phyloP scores from a whole-genome alignment of 2,797 vertebrate genomes.

The Scolopax rusticola region DNA sequence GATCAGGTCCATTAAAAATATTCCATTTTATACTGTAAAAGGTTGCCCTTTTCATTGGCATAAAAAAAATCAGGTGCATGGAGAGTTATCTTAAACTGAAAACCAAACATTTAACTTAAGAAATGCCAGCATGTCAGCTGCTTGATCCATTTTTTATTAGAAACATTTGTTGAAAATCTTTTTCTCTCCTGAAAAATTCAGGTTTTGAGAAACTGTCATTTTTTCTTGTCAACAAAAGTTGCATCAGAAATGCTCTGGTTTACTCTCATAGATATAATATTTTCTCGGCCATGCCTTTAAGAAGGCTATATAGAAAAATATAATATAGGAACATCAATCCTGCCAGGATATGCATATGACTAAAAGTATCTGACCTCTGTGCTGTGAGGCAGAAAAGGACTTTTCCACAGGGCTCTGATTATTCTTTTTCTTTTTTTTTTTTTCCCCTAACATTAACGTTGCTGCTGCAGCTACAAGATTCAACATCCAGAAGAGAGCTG shows the following conservation, averaged over 20 bases:
- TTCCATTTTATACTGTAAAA: neutral
- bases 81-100: neutral
- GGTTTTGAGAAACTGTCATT: neutral
- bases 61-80: neutral
- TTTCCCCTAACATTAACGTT: neutral
- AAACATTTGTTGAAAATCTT: neutral
- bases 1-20: neutral
- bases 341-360: neutral
- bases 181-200: neutral
- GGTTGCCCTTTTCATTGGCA: neutral
- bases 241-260: neutral
- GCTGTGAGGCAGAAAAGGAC: neutral
- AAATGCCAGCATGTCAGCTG: neutral
- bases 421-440: neutral
- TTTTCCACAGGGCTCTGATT: neutral
- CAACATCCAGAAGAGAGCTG: slow-evolving; percentile 41
- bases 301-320: neutral
- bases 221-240: neutral
- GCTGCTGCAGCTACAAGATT: neutral
- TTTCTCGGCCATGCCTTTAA: neutral
- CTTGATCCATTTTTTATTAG: slow-evolving; percentile 40
- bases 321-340: neutral
- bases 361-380: neutral
- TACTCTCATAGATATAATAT: neutral
- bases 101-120: slow-evolving; percentile 6